Conservation (phyloP, 2,888 invertebrate species). For the Drepanosiphum platanoidis region DNA sequence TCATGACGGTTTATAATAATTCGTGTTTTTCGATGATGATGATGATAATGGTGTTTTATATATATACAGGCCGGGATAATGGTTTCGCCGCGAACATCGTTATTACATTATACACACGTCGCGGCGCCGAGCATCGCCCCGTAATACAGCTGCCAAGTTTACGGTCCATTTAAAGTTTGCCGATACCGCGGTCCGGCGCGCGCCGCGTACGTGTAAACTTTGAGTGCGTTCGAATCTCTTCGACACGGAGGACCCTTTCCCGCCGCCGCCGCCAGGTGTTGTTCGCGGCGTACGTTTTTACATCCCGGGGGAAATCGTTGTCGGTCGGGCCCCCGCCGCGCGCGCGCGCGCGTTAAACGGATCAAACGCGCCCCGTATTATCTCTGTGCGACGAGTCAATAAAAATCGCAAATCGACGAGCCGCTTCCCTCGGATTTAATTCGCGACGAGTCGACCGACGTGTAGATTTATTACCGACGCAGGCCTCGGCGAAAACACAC, state of each 20-base stretch:
- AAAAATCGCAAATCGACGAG: no score
- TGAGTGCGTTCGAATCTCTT: conserved; percentile 44
- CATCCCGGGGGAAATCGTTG: conserved; percentile 8
- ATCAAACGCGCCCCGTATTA: no score
- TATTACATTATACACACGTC: conserved; percentile 50
- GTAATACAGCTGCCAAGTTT: conserved; percentile 40
- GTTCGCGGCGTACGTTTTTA: neutral
- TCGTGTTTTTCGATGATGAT: conserved; percentile 23
- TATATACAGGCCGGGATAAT: conserved; percentile 24
- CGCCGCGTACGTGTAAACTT: conserved; percentile 34
- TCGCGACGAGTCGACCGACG: no score
- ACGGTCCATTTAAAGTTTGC: conserved; percentile 58
- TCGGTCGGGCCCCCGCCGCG: no score
- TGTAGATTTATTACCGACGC: no score
- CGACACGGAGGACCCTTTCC: conserved; percentile 8
- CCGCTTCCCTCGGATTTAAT: no score
- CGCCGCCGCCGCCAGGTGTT: neutral
- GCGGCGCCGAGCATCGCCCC: neutral
- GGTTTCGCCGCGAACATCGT: conserved; percentile 45
- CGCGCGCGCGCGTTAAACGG: conserved; percentile 10
- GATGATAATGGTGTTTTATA: conserved; percentile 2
- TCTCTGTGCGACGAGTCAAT: no score
- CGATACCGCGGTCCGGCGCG: neutral
- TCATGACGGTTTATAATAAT: conserved; percentile 23
- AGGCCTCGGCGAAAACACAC: no score